Conservation (phyloP, 1,140 invertebrate genomes). For the Rhopalosiphum padi region DNA sequence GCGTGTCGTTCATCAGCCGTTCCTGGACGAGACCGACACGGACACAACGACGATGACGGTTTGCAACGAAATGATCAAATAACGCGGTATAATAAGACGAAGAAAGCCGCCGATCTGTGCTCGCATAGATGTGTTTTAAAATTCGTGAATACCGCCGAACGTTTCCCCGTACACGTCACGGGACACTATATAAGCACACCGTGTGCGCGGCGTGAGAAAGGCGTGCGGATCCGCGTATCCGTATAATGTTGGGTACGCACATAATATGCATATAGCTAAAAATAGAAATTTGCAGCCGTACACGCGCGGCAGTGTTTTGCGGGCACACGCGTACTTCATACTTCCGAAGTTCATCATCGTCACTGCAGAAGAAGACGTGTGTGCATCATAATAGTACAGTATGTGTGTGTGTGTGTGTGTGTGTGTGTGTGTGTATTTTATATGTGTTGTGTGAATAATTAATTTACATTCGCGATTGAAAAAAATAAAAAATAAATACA, state of each 20-base stretch:
- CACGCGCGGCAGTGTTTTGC: neutral
- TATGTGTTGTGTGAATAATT: neutral
- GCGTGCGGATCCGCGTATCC: neutral
- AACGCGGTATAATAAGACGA: neutral
- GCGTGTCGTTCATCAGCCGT: neutral
- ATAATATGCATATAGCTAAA: neutral
- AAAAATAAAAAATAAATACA: neutral
- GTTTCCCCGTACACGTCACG: conserved; percentile 10
- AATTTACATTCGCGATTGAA: neutral
- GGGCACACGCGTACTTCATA: neutral
- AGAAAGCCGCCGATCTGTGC: neutral
- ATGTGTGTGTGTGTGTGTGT: too few relatives aligned
- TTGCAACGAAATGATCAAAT: neutral
- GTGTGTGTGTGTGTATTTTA: too few relatives aligned
- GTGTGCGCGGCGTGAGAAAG: neutral
- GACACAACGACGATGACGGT: neutral
- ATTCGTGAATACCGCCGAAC: neutral
- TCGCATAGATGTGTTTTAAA: neutral
- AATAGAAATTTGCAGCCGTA: neutral
- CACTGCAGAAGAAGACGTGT: neutral
- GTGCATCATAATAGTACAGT: neutral
- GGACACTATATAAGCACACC: neutral
- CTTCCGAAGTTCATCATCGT: neutral
- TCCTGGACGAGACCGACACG: neutral
- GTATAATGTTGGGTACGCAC: neutral